Evolutionary conservation across 2,113 vertebrate genomes (phyloP), one percentile per base, ranked within the genome.

Genomic region (Atlantisia rogersi): DNA sequence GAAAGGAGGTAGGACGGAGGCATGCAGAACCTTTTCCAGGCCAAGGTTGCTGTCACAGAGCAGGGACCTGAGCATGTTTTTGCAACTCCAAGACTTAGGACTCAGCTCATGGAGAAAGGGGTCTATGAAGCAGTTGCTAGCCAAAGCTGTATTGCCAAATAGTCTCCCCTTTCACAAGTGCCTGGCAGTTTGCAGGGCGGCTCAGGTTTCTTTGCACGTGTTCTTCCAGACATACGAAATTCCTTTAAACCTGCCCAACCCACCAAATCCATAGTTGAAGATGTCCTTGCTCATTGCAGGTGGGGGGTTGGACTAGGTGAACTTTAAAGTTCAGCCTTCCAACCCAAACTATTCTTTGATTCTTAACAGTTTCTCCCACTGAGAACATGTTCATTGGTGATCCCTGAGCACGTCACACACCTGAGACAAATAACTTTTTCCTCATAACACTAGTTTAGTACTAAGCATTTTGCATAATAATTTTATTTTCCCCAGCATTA

Each of bases 121-220:
- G 6, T 53, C 73, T 69, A 6, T 11, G 31, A 60, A 86, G 31
- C 1, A 1, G 15, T 35, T 74, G 35, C 42, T 74, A 52, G 44
- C 26, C 52, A 28, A 59, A 67, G 44, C 32, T 82, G 2, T 44
- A 67, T 74, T 52, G 22, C 53, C 37, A 24, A 44, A 60, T 67
- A 80, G 25, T 37, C 21, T 68, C 18, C 37, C 16, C 37, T 86
- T 60, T 39, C 0, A 0, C 0, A 0, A 32, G 62, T 60, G 44
- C 44, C 32, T n/a, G 32, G 32, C 32, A 15, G 37, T 44, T 53
- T 32, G 32, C 32, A 53, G 17, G 28, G 32, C 69, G 75, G 37
- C 44, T 82, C 26, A 11, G 24, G 26, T 53, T 89, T 75, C 53
- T 68, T 60, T 53, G 32, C 53, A 39, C 2, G 0, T 28, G 9